Evolutionary conservation across 2,797 vertebrate species (phyloP), one percentile per base, ranked within the genome.

Genomic region (Mus caroli): DNA sequence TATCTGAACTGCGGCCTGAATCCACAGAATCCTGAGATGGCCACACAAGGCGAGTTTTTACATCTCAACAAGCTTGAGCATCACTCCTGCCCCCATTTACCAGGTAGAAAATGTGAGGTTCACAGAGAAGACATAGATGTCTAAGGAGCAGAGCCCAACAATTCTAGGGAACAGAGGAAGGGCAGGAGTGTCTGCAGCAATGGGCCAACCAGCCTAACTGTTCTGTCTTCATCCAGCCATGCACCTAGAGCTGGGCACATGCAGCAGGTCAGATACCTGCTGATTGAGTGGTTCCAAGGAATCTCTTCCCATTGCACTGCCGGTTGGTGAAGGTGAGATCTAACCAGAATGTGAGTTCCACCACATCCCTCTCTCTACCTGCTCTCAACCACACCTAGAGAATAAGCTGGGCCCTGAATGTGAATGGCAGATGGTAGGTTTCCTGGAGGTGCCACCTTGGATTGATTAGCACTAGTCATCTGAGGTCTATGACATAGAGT

Each of bases 51-150:
- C 1, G 46, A 31, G 95, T 86, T 78, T 92, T 94, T 62, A 62
- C 50, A 58, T 64, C 92, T 92, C 64, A 22, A 34, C 60, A 40
- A 86, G 20, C 26, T 84, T 87, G 46, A 93, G 34, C 26, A 73
- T 17, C 75, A 22, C 54, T 31, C 34, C 83, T 77, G 40, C 17
- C 15, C 37, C 93, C 64, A 79, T 26, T 64, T 89, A 91, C 67
- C 96, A 96, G 77, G 56, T 14, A 69, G 43, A 52, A 92, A 96
- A 85, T 80, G 0, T 79, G 88, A 92, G 40, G 50, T 83, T 46
- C 73, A 28, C 67, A 94, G 73, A 95, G 22, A 92, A 40, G 60
- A 92, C 3, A 1, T 5, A 54, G 46, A 71, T 75, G 52, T 13
- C 73, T 46, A 60, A 91, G 73, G 37, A 94, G 62, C 28, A 83